phyloP scores from a whole-genome alignment of 2,888 invertebrate genomes.

The Celastrina argiolus region DNA sequence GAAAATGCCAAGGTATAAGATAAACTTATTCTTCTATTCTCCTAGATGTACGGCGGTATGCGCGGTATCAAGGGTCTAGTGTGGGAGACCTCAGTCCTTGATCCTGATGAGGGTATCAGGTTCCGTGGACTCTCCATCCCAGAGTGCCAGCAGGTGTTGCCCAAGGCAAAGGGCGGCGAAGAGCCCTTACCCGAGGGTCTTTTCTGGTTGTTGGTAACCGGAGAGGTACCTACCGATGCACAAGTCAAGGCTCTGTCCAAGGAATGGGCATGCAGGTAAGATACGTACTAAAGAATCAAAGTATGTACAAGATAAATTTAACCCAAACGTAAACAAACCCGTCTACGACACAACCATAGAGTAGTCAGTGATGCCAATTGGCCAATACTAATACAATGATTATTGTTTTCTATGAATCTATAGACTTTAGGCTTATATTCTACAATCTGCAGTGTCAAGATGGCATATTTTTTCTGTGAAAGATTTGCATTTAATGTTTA shows the following conservation, averaged over 20 bases:
- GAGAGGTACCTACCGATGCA: slow-evolving; percentile 83
- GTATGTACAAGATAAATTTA: too few relatives aligned
- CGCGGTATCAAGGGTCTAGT: slow-evolving; percentile 96
- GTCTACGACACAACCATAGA: too few relatives aligned
- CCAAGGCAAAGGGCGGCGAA: slow-evolving; percentile 82
- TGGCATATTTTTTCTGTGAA: too few relatives aligned
- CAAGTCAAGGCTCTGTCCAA: slow-evolving; percentile 85
- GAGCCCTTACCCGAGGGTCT: slow-evolving; percentile 88
- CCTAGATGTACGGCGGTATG: slow-evolving; percentile 95
- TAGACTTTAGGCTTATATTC: too few relatives aligned
- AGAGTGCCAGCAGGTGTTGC: slow-evolving; percentile 85
- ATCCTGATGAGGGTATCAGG: slow-evolving; percentile 96
- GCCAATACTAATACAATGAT: too few relatives aligned
- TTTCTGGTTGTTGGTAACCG: slow-evolving; percentile 88
- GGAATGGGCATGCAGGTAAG: slow-evolving; percentile 85
- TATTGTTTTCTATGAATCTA: too few relatives aligned
- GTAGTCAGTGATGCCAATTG: too few relatives aligned
- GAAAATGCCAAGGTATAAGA: background rate
- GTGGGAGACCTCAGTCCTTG: slow-evolving; percentile 96
- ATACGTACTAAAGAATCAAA: background rate
- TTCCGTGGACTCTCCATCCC: slow-evolving; percentile 96
- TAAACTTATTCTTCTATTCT: slow-evolving; percentile 23
- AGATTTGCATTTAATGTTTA: too few relatives aligned
- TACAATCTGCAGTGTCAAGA: too few relatives aligned
- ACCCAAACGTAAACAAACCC: too few relatives aligned